Evolutionary conservation across 2,113 vertebrate species (phyloP).

Genomic region (Centropus unirufus): DNA sequence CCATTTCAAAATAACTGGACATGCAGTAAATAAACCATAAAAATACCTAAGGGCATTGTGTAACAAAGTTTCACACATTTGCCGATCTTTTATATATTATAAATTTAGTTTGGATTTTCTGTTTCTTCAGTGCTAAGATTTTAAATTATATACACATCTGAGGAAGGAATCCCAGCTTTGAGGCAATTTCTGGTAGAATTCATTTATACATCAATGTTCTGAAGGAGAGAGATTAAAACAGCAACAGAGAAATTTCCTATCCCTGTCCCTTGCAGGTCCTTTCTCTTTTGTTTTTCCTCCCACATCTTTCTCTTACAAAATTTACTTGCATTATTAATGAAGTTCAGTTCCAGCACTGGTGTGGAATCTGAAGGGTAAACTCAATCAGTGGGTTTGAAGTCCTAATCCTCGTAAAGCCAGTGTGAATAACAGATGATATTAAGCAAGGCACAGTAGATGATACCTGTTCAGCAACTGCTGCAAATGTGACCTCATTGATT

Average conservation of each 20-base stretch:
- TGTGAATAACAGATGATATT: background rate
- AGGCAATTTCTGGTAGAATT: background rate
- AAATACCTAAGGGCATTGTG: background rate
- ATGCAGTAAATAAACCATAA: background rate
- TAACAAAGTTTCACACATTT: background rate
- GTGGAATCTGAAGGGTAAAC: background rate
- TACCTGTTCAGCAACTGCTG: background rate
- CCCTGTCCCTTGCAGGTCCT: background rate
- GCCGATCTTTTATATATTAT: background rate
- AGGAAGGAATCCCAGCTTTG: background rate
- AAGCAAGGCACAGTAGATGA: background rate
- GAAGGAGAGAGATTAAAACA: background rate
- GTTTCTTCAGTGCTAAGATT: background rate
- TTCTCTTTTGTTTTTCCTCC: background rate
- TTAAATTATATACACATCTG: background rate
- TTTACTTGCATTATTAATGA: background rate
- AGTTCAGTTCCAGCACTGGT: background rate
- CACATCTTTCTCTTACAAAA: background rate
- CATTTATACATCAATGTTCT: background rate
- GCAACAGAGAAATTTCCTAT: background rate
- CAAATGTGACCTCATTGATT: background rate
- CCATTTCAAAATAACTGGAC: background rate
- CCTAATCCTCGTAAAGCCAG: background rate
- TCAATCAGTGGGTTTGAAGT: background rate
- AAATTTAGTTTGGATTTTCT: background rate